Conservation (phyloP, 2,888 invertebrate species). For the Thelaira solivaga region DNA sequence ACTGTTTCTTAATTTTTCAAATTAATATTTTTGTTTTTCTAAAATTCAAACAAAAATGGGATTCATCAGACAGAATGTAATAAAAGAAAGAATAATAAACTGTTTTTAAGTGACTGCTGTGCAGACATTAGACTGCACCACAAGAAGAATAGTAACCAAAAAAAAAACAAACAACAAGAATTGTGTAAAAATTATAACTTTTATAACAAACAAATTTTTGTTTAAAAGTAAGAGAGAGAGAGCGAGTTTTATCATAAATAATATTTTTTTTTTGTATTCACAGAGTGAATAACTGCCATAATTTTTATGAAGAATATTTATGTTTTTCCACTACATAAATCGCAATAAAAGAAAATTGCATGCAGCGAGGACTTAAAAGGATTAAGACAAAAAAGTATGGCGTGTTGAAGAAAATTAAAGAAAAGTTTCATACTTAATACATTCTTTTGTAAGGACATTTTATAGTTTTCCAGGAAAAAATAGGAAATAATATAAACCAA, state of each 20-base stretch:
- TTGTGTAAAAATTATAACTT: constrained; percentile 6
- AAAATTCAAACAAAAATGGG: not conserved
- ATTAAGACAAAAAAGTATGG: constrained; percentile 2
- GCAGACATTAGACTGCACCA: constrained; percentile 23
- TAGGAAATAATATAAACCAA: not conserved
- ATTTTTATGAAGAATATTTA: constrained; percentile 17
- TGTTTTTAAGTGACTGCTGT: constrained; percentile 22
- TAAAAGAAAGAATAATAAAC: constrained; percentile 25
- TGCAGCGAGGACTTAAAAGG: not conserved
- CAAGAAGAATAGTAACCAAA: too few relatives aligned
- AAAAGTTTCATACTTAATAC: constrained; percentile 38
- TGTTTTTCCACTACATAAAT: constrained; percentile 5
- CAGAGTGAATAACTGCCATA: not conserved
- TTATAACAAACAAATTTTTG: not conserved
- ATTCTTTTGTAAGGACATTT: constrained; percentile 37
- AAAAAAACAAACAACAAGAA: too few relatives aligned
- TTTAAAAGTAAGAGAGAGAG: not conserved
- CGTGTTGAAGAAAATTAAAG: constrained; percentile 22
- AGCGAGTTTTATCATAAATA: too few relatives aligned
- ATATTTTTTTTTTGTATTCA: not conserved
- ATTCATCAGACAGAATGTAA: constrained; percentile 31
- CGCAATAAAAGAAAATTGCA: not conserved
- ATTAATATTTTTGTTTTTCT: not conserved
- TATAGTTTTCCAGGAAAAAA: constrained; percentile 6
- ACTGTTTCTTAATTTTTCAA: too few relatives aligned